Evolutionary conservation across 2,797 vertebrate species (phyloP).

Genomic region (Xenopus petersii): DNA sequence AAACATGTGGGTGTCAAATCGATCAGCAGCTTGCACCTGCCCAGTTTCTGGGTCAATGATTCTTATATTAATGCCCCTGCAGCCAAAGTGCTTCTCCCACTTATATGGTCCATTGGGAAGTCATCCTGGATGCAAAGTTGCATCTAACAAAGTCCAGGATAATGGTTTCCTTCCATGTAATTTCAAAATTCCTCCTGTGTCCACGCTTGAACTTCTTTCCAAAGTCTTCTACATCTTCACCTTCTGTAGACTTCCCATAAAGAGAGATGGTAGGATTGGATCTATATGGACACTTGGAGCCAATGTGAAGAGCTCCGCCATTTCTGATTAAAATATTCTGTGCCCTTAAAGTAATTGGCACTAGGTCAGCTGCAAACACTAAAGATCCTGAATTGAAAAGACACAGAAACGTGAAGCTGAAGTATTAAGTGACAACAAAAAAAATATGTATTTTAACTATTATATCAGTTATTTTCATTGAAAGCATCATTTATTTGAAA

Average conservation of each 20-base stretch:
- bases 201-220: constrained; percentile 57
- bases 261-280: constrained; percentile 49
- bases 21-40: constrained; percentile 40
- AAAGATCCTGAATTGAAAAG: constrained; percentile 44
- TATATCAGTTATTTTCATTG: no score
- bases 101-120: constrained; percentile 42
- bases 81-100: constrained; percentile 54
- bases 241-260: constrained; percentile 52
- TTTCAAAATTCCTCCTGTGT: constrained; percentile 49
- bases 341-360: constrained; percentile 44
- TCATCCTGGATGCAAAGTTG: constrained; percentile 48
- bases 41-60: constrained; percentile 51
- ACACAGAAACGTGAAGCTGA: not conserved
- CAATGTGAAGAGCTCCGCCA: constrained; percentile 50
- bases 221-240: constrained; percentile 35
- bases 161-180: constrained; percentile 47
- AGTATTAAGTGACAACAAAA: no score
- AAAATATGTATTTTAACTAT: no score
- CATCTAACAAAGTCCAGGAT: constrained; percentile 51
- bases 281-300: constrained; percentile 51
- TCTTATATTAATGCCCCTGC: constrained; percentile 53
- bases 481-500: no score
- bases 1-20: constrained; percentile 54
- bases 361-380: constrained; percentile 49
- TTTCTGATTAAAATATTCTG: constrained; percentile 52